Percentiles rank a stretch among this genome's conserved stretches.
Conservation (phyloP, 2,113 vertebrate genomes). For the Lates calcarifer region DNA sequence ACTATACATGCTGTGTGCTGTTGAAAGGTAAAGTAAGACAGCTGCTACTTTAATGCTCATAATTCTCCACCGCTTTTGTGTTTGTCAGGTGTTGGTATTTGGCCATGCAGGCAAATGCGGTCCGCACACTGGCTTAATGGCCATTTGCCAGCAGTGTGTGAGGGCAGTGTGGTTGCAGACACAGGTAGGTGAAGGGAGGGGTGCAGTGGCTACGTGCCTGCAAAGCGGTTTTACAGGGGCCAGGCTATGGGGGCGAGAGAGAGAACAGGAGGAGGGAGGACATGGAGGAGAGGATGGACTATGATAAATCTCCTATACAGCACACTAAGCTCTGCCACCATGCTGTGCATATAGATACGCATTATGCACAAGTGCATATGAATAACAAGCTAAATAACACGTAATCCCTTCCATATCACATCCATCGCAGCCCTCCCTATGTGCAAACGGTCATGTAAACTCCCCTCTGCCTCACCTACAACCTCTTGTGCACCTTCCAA, state of each 20-base stretch:
- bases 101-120: conserved; percentile 27
- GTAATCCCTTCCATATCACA: conserved; percentile 45
- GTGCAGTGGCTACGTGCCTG: conserved; percentile 73
- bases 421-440: conserved; percentile 34
- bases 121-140: conserved; percentile 35
- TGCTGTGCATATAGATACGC: conserved; percentile 52
- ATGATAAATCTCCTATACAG: conserved; percentile 49
- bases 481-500: conserved; percentile 31
- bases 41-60: conserved; percentile 27
- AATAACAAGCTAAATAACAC: conserved; percentile 47
- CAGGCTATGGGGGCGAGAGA: conserved; percentile 14
- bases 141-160: conserved; percentile 60
- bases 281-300: conserved; percentile 15
- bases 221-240: conserved; percentile 61
- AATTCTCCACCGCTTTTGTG: conserved; percentile 6
- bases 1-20: neutral
- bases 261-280: neutral
- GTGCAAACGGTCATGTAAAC: conserved; percentile 44
- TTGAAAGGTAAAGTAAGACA: conserved; percentile 21
- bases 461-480: conserved; percentile 42
- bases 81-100: conserved; percentile 37
- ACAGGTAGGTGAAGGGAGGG: conserved; percentile 51
- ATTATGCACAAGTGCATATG: conserved; percentile 52
- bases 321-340: conserved; percentile 29
- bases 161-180: conserved; percentile 46